Conservation (phyloP, 1,140 invertebrate species). For the Vanessa tameamea region DNA sequence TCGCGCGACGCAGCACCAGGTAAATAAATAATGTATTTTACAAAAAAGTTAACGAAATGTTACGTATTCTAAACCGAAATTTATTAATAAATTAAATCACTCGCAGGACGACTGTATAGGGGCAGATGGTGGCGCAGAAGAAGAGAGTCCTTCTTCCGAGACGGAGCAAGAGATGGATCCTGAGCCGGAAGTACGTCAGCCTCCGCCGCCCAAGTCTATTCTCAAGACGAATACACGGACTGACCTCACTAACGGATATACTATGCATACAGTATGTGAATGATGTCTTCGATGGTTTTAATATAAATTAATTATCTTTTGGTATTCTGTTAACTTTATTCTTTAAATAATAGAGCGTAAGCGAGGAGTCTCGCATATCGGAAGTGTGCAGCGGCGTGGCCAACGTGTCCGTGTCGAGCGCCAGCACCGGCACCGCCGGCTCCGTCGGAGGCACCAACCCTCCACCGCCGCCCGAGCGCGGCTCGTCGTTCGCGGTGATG, state of each 20-base stretch:
- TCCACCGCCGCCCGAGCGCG: conserved; percentile 88
- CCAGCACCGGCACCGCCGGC: conserved; percentile 13
- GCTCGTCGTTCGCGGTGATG: conserved; percentile 91
- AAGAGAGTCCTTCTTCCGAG: conserved; percentile 31
- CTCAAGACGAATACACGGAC: conserved; percentile 68
- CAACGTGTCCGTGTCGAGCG: conserved; percentile 34
- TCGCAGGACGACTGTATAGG: conserved; percentile 58
- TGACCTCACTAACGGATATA: conserved; percentile 64
- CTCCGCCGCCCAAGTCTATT: conserved; percentile 74
- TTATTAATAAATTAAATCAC: not conserved
- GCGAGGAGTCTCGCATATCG: conserved; percentile 47
- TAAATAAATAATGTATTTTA: conserved; percentile 11
- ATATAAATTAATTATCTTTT: not conserved
- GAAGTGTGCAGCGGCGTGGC: conserved; percentile 45
- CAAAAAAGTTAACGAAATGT: too few relatives aligned
- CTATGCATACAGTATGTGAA: conserved; percentile 41
- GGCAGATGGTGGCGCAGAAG: conserved; percentile 39
- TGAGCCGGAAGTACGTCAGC: conserved; percentile 42
- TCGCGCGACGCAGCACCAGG: conserved; percentile 90
- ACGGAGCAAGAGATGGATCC: conserved; percentile 27
- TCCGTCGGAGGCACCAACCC: conserved; percentile 51
- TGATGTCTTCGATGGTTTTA: not conserved
- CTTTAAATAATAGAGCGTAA: conserved; percentile 18
- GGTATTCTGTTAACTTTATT: not conserved
- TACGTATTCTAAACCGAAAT: not conserved